phyloP scores from a whole-genome alignment of 2,888 invertebrate species.

The Unio pictorum region DNA sequence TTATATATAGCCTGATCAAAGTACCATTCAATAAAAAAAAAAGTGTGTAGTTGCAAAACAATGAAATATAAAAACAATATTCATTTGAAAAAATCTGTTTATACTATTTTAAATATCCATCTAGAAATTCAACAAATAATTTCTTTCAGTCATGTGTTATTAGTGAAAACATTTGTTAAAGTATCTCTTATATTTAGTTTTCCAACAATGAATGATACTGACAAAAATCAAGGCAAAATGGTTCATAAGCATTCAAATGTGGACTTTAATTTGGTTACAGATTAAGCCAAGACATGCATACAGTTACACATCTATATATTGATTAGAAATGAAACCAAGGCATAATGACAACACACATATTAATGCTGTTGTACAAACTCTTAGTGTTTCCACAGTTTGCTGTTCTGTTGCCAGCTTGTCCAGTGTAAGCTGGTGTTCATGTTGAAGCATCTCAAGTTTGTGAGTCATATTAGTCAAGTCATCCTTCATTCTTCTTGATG shows the following conservation, averaged over 20 bases:
- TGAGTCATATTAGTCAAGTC: constrained; percentile 42
- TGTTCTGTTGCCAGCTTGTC: constrained; percentile 54
- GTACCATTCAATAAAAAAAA: too few relatives aligned
- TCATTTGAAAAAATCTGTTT: too few relatives aligned
- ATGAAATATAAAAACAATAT: too few relatives aligned
- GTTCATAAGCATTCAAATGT: neutral
- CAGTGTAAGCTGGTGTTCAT: constrained; percentile 47
- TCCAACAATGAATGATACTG: too few relatives aligned
- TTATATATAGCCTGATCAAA: too few relatives aligned
- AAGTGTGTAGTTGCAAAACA: too few relatives aligned
- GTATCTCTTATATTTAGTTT: too few relatives aligned
- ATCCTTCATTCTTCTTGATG: constrained; percentile 40
- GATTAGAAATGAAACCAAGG: constrained; percentile 1
- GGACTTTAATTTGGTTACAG: neutral
- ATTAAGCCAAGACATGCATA: neutral
- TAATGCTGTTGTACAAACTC: constrained; percentile 35
- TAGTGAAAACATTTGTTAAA: too few relatives aligned
- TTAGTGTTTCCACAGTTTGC: constrained; percentile 45
- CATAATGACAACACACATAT: neutral
- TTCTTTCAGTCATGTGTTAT: too few relatives aligned
- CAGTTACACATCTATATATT: neutral
- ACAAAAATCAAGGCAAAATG: neutral
- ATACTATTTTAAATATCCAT: too few relatives aligned
- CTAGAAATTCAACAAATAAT: too few relatives aligned
- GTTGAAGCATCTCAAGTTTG: constrained; percentile 49